These are phyloP conservation scores for Cricetomys ansorgei DNA, from an alignment of 2,113 vertebrate genomes.

Conservation along the genomic window DNA sequence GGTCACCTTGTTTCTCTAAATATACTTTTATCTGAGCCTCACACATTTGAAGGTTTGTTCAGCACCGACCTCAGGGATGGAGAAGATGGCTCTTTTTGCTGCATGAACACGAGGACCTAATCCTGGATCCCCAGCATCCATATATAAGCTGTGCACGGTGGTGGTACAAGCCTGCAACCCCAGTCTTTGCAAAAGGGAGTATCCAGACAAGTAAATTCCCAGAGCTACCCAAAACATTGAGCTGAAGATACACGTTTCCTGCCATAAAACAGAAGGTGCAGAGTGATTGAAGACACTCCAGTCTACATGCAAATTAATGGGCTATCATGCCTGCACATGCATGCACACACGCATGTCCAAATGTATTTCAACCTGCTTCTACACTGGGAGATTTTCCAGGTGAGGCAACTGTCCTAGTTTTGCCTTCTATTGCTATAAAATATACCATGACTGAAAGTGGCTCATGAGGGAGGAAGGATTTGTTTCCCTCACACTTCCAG, in stretches of 20 bases:
- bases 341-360: no score
- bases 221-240: background rate
- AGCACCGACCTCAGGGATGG: fast-evolving
- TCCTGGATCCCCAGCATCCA: background rate
- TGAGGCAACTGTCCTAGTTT: background rate
- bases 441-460: background rate
- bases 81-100: background rate
- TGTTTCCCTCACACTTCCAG: background rate
- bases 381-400: background rate
- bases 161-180: background rate
- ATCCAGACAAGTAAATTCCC: background rate
- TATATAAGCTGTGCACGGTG: background rate
- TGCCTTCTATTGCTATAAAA: background rate
- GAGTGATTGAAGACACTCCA: background rate
- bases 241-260: no score
- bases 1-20: no score
- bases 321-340: background rate
- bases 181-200: background rate
- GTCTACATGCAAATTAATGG: background rate
- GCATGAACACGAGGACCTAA: no score
- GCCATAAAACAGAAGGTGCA: background rate
- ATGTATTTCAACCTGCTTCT: background rate
- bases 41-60: background rate
- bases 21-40: background rate
- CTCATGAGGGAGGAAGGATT: background rate